phyloP scores from a whole-genome alignment of 2,888 invertebrate genomes.

The Cryptus armator region DNA sequence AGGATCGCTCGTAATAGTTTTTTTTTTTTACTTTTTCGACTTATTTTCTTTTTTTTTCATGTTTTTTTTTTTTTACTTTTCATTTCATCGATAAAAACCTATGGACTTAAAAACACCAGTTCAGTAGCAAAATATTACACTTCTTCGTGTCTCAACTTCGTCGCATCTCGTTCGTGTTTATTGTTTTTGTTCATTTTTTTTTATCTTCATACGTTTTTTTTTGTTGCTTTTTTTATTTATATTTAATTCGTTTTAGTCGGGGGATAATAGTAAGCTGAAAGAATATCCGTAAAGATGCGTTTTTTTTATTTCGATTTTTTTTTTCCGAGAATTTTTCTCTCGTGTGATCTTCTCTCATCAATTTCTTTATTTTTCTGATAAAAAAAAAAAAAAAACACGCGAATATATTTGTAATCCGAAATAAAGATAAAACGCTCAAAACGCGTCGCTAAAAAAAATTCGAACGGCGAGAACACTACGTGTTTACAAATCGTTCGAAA shows the following conservation, averaged over 20 bases:
- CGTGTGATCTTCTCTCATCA: conserved; percentile 20
- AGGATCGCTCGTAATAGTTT: conserved; percentile 57
- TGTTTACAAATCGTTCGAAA: conserved; percentile 54
- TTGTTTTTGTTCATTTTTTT: conserved; percentile 20
- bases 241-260: conserved; percentile 60
- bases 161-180: conserved; percentile 68
- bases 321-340: conserved; percentile 9
- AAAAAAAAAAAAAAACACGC: conserved; percentile 52
- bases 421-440: conserved; percentile 63
- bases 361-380: conserved; percentile 19
- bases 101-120: conserved; percentile 76
- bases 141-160: conserved; percentile 67
- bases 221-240: no score
- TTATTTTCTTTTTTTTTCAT: not conserved
- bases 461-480: conserved; percentile 64
- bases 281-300: conserved; percentile 67
- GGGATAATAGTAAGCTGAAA: conserved; percentile 63
- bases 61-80: conserved; percentile 18
- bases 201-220: conserved; percentile 5
- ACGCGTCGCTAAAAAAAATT: conserved; percentile 50
- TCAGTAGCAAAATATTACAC: conserved; percentile 77
- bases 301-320: not conserved
- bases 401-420: conserved; percentile 47
- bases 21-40: conserved; percentile 32
- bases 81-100: conserved; percentile 74